Conservation (phyloP, 1,140 invertebrate genomes). For the Stenopsyche tienmushanensis region DNA sequence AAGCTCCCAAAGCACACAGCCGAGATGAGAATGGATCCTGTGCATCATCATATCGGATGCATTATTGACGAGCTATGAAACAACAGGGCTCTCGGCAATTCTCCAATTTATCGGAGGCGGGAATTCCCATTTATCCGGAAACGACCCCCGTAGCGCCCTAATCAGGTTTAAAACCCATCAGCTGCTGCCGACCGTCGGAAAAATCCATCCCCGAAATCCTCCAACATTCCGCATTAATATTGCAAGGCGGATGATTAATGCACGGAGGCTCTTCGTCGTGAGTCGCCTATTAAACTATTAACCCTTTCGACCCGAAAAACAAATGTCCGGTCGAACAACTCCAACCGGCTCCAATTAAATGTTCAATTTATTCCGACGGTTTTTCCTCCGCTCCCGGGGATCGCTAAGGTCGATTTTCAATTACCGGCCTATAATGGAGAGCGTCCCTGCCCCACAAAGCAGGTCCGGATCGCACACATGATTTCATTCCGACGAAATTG, state of each 20-base stretch:
- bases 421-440: slow-evolving; percentile 31
- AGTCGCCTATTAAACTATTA: slow-evolving; percentile 17
- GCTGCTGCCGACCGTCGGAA: no score
- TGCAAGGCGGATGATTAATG: no score
- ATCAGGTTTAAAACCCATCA: not conserved
- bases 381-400: not conserved
- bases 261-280: no score
- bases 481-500: not conserved
- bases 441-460: not conserved
- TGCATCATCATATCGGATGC: not conserved
- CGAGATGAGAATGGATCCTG: not conserved
- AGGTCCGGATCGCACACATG: not conserved
- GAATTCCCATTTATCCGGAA: not conserved
- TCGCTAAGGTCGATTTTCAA: slow-evolving; percentile 41
- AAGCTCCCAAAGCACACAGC: not conserved
- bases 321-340: not conserved
- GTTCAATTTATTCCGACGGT: slow-evolving; percentile 8
- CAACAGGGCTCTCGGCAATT: not conserved
- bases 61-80: not conserved
- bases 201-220: no score
- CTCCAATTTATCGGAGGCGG: not conserved
- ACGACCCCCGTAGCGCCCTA: not conserved
- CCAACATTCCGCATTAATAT: no score
- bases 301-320: slow-evolving; percentile 10
- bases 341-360: slow-evolving; percentile 11